Evolutionary conservation across 2,888 invertebrate species (phyloP).

Genomic region (Thalpophila matura): DNA sequence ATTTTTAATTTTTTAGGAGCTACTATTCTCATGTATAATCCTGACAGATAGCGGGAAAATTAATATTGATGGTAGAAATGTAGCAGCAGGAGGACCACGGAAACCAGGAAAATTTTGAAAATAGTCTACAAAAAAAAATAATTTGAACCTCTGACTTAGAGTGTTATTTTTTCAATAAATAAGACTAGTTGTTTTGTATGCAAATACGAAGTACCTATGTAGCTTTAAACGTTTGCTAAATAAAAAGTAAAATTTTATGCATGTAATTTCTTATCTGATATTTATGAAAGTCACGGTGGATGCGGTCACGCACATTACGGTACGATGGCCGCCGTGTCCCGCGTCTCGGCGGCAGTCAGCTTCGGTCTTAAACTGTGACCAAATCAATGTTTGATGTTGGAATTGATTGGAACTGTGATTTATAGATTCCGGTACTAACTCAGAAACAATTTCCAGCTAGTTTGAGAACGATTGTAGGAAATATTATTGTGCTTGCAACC

Average conservation of each 20-base stretch:
- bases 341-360: conserved; percentile 27
- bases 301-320: conserved; percentile 67
- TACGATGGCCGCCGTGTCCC: conserved; percentile 10
- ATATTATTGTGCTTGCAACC: conserved; percentile 1
- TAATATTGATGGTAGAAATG: no score
- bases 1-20: no score
- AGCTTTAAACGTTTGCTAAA: conserved; percentile 41
- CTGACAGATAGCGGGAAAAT: no score
- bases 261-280: conserved; percentile 63
- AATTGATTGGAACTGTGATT: conserved; percentile 54
- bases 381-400: conserved; percentile 54
- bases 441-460: conserved; percentile 26
- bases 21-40: no score
- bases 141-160: no score
- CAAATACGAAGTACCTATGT: conserved; percentile 9
- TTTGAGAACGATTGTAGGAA: conserved; percentile 13
- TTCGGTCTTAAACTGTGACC: conserved; percentile 49
- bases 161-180: conserved; percentile 6
- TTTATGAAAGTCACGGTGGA: conserved; percentile 53
- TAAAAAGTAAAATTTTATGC: conserved; percentile 65
- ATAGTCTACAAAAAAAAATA: background rate
- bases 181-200: conserved; percentile 7
- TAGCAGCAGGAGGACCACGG: no score
- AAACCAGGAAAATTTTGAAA: no score
- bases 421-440: conserved; percentile 43